These are phyloP conservation scores for Linnaemya tessellans DNA, from an alignment of 2,888 invertebrate species.

Conservation along the genomic window DNA sequence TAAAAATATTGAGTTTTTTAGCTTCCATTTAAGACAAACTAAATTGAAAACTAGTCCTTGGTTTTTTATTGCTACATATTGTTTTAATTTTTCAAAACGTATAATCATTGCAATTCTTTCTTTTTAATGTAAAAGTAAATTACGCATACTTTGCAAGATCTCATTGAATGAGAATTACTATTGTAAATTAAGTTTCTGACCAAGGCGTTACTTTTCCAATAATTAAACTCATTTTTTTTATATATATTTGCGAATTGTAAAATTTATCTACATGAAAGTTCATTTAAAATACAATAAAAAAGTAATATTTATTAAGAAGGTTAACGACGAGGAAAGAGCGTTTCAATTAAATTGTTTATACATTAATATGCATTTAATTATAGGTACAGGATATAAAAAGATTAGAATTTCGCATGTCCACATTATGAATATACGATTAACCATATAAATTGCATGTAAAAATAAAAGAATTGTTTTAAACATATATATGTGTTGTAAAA, in stretches of 20 bases:
- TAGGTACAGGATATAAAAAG: constrained; percentile 56
- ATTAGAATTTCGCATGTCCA: constrained; percentile 60
- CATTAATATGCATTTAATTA: constrained; percentile 41
- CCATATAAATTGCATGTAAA: constrained; percentile 53
- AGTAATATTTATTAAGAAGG: constrained; percentile 44
- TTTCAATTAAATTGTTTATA: constrained; percentile 54
- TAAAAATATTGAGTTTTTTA: constrained; percentile 35
- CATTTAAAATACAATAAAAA: constrained; percentile 48
- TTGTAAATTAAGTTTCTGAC: constrained; percentile 44
- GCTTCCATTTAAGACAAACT: constrained; percentile 40
- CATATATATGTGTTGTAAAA: background rate
- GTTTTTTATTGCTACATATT: constrained; percentile 32
- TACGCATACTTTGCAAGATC: constrained; percentile 45
- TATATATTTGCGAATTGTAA: constrained; percentile 45
- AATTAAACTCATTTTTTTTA: constrained; percentile 28
- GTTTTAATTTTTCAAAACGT: constrained; percentile 49
- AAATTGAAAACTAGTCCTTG: constrained; percentile 41
- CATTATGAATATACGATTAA: constrained; percentile 42
- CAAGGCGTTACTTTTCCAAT: constrained; percentile 59
- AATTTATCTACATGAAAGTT: constrained; percentile 48
- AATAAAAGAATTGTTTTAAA: constrained; percentile 47
- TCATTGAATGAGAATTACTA: constrained; percentile 61
- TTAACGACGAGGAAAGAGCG: constrained; percentile 40
- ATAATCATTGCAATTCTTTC: constrained; percentile 54
- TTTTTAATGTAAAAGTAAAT: constrained; percentile 33